phyloP scores from a whole-genome alignment of 2,797 vertebrate species.

The Allobates femoralis region DNA sequence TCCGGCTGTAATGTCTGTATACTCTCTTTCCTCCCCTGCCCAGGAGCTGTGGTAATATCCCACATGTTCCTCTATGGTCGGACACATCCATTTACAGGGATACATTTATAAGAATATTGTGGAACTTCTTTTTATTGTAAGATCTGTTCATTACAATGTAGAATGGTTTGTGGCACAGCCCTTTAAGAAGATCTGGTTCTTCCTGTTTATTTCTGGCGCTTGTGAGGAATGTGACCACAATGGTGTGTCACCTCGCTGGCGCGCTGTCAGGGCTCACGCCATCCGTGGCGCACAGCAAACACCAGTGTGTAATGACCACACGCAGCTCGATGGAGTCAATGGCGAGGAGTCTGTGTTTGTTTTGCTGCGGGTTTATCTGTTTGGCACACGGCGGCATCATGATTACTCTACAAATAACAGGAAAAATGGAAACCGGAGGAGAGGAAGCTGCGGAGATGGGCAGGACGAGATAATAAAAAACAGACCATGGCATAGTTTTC shows the following conservation, averaged over 20 bases:
- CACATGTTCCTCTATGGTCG: too few relatives aligned
- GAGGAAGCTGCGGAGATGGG: background rate
- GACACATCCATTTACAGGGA: too few relatives aligned
- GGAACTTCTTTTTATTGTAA: too few relatives aligned
- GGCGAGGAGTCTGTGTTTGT: conserved; percentile 33
- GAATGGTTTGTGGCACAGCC: too few relatives aligned
- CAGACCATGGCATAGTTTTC: background rate
- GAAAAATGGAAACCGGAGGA: background rate
- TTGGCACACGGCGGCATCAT: background rate
- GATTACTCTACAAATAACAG: conserved; percentile 32
- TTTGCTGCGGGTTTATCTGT: conserved; percentile 10
- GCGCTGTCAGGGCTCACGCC: background rate
- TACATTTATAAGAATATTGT: too few relatives aligned
- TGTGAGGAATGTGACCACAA: background rate
- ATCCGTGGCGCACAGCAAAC: background rate
- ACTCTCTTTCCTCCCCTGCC: too few relatives aligned
- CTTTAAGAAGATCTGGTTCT: too few relatives aligned
- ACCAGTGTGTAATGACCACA: background rate
- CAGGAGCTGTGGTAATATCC: too few relatives aligned
- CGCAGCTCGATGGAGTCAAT: conserved; percentile 8
- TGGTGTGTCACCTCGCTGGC: background rate
- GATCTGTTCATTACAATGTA: too few relatives aligned
- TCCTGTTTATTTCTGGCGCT: background rate
- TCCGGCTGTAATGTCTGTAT: too few relatives aligned
- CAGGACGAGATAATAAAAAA: background rate